A percentile compares a stretch with the other conserved stretches of the same genome.
phyloP scores from a whole-genome alignment of 2,797 vertebrate species.

The Caiman crocodilus region DNA sequence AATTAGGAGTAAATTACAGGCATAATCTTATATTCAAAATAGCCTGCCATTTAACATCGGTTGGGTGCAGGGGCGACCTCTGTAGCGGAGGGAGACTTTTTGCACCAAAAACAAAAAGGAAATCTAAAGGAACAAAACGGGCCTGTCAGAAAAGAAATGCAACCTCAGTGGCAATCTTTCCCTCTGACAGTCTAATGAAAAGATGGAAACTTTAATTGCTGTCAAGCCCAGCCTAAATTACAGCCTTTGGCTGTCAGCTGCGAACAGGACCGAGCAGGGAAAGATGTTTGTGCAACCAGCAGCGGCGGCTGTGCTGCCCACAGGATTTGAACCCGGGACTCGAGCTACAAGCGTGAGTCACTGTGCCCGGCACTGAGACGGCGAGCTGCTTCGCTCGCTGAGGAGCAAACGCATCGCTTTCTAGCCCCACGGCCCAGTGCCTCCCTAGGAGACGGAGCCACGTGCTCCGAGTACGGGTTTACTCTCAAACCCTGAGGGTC shows the following conservation, averaged over 20 bases:
- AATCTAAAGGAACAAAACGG: constrained; percentile 32
- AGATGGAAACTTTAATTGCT: constrained; percentile 67
- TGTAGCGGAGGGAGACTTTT: constrained; percentile 36
- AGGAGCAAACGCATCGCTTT: background rate
- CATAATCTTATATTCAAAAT: constrained; percentile 37
- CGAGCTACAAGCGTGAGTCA: background rate
- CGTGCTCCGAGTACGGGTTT: background rate
- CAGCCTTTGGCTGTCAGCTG: constrained; percentile 47
- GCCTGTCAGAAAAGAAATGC: constrained; percentile 62
- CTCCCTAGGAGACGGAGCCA: background rate
- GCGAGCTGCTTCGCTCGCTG: background rate
- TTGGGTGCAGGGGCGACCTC: background rate
- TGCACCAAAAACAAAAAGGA: constrained; percentile 49
- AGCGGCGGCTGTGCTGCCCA: background rate
- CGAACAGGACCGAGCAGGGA: constrained; percentile 1
- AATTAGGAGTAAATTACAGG: constrained; percentile 68
- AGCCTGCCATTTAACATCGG: constrained; percentile 34
- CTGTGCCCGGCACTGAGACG: background rate
- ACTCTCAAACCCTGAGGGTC: background rate
- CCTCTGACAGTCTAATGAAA: constrained; percentile 36
- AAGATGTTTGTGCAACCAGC: constrained; percentile 16
- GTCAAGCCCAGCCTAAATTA: constrained; percentile 45
- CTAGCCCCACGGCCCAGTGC: background rate
- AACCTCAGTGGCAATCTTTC: constrained; percentile 54
- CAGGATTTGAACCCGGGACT: background rate